A percentile compares a stretch with the other conserved stretches of the same genome.
Conservation (phyloP, 2,888 invertebrate genomes). For the Dexiosoma caninum region DNA sequence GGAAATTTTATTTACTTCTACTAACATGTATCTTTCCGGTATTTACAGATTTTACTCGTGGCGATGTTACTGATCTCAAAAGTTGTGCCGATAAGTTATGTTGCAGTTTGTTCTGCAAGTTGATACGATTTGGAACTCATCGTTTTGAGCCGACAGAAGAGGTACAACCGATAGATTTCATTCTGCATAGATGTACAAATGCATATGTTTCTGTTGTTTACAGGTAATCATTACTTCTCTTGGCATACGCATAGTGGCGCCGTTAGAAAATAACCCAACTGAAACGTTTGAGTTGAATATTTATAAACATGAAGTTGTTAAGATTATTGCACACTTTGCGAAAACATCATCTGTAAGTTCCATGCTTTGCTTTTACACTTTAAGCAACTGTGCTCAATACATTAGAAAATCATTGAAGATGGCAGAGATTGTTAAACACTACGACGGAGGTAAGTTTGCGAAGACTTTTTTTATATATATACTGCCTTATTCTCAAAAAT, state of each 20-base stretch:
- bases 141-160: conserved; percentile 86
- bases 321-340: conserved; percentile 87
- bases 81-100: conserved; percentile 78
- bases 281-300: conserved; percentile 83
- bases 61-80: conserved; percentile 78
- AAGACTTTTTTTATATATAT: no score
- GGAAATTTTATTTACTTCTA: background rate
- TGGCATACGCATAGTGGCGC: conserved; percentile 82
- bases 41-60: conserved; percentile 79
- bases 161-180: conserved; percentile 77
- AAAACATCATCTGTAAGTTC: conserved; percentile 81
- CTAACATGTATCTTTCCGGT: background rate
- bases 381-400: conserved; percentile 83
- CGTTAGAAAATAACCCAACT: conserved; percentile 79
- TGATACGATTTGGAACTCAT: conserved; percentile 91
- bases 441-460: conserved; percentile 67
- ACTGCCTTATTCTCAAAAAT: no score
- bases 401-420: conserved; percentile 86
- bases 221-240: conserved; percentile 81
- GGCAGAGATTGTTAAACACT: conserved; percentile 71
- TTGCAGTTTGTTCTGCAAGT: conserved; percentile 84
- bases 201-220: conserved; percentile 5
- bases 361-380: conserved; percentile 88
- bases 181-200: background rate
- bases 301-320: conserved; percentile 84